phyloP scores from a whole-genome alignment of 2,888 invertebrate species.

The Diadegma fenestrale region DNA sequence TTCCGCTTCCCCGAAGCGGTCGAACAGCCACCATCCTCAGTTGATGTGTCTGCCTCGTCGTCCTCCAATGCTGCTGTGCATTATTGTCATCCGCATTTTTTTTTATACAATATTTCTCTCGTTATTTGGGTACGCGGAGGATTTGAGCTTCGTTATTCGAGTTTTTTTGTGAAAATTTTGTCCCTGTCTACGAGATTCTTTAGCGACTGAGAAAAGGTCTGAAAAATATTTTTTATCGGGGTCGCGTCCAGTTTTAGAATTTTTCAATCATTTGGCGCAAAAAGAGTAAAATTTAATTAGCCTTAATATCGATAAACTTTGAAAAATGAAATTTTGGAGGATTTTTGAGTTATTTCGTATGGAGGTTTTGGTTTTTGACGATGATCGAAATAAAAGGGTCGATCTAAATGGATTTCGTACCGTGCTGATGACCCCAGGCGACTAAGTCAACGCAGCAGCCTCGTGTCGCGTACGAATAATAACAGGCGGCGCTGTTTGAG shows the following conservation, averaged over 20 bases:
- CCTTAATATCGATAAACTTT: background rate
- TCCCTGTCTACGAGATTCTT: background rate
- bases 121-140: background rate
- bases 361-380: background rate
- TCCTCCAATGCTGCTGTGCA: constrained; percentile 69
- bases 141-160: background rate
- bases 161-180: background rate
- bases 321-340: background rate
- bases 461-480: constrained; percentile 81
- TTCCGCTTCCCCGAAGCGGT: constrained; percentile 73
- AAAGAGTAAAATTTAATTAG: background rate
- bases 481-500: constrained; percentile 80
- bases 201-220: background rate
- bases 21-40: constrained; percentile 72
- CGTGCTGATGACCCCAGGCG: constrained; percentile 83
- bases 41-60: constrained; percentile 78
- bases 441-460: constrained; percentile 83
- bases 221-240: background rate
- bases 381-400: background rate
- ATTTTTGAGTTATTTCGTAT: background rate
- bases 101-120: constrained; percentile 2
- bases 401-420: constrained; percentile 75
- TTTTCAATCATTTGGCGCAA: background rate
- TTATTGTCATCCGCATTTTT: constrained; percentile 41
- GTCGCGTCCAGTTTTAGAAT: background rate